Evolutionary conservation across 2,888 invertebrate genomes (phyloP), one percentile per base, ranked within the genome.

Genomic region (Meta bourneti): DNA sequence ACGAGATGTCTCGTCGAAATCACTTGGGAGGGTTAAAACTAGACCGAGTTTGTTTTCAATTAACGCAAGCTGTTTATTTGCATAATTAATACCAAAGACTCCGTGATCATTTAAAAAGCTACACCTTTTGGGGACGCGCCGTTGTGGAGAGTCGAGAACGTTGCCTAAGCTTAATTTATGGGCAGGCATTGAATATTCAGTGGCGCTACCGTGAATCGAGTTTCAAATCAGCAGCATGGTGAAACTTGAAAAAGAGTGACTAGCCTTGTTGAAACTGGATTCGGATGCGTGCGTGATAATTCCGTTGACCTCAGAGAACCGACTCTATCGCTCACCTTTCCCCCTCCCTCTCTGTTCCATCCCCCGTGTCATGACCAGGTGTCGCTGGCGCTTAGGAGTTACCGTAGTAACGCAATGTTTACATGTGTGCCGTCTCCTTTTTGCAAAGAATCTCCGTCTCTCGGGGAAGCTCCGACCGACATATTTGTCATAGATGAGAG

Each of bases 331-430:
- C 51, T 54, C 34, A n/a, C 13, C 72, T 16, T 34, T 34, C 80
- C 78, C 78, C 74, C 61, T 75, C 2, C 80, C 72, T 11, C 61
- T 52, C 79, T 51, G 69, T 77, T 54, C 51, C 79, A 71, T 51
- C 16, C 49, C 49, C 51, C 48, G 70, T 52, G 78, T 87, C 87
- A 87, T 61, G 82, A 71, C 79, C 87, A 91, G 91, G 91, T 86
- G 90, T 86, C 81, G 90, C 75, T 70, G 75, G 61, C 34, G 34
- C 34, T 74, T 69, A 69, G 70, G 52, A 74, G 87, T 87, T 90
- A 72, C 79, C 84, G 78, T 90, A 87, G 91, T 83, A 91, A 91
- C 91, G 91, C 87, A 82, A 82, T 91, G 91, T 91, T 91, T 91
- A 91, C 91, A 89, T 82, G 77, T 82, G 77, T 74, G 78, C n/a